These are phyloP conservation scores for Chaetura pelagica DNA, from an alignment of 2,113 vertebrate genomes.

Conservation along the genomic window DNA sequence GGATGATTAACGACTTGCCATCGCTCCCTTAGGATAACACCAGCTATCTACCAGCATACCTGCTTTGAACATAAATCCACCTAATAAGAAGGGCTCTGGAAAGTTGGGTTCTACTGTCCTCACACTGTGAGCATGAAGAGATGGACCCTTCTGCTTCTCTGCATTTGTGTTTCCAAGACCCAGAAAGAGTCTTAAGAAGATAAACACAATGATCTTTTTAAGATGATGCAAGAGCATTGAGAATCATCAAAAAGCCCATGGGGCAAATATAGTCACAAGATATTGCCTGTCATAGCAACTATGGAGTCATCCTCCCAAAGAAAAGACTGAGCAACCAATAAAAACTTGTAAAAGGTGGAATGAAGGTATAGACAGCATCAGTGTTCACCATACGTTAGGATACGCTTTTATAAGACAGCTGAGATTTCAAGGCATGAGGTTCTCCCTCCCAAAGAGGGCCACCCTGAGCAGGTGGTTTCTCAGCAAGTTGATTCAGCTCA, in stretches of 20 bases:
- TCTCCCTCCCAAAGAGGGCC: background rate
- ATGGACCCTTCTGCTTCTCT: background rate
- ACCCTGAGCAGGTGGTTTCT: background rate
- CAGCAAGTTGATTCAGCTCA: background rate
- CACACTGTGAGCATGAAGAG: background rate
- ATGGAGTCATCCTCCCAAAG: background rate
- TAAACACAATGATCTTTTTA: background rate
- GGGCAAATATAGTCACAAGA: background rate
- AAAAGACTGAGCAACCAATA: background rate
- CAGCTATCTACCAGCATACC: background rate
- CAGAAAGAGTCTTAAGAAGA: background rate
- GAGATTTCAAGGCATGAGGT: background rate
- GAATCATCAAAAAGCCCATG: background rate
- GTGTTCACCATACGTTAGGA: background rate
- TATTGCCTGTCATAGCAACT: background rate
- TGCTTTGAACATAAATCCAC: background rate
- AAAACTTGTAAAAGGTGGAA: background rate
- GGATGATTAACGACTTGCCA: background rate
- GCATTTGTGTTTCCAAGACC: background rate
- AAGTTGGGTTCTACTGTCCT: background rate
- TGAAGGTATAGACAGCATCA: accelerated
- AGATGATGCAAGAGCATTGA: background rate
- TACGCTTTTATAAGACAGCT: background rate
- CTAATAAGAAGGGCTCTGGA: background rate
- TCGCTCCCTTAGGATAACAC: background rate